Evolutionary conservation across 2,888 invertebrate species (phyloP), one percentile per base, ranked within the genome.

Genomic region (Ditula angustiorana): DNA sequence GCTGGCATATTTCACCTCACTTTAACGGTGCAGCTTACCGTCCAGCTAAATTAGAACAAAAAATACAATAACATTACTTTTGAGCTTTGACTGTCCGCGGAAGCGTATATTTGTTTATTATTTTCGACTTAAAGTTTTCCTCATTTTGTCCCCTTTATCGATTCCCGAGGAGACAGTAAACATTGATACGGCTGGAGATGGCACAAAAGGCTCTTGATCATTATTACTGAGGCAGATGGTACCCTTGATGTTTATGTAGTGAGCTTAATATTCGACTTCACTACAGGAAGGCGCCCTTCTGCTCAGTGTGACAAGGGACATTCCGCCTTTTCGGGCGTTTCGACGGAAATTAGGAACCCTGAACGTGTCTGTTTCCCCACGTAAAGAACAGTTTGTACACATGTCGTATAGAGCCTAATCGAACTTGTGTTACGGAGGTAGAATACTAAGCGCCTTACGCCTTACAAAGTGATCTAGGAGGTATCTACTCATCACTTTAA

Each of bases 1-100:
- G 58, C 55, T 52, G 58, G 16, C 28, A 59, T 61, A 61, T 57
- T 61, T 61, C 28, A 57, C 61, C 62, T 56, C 52, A 60, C 33
- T 35, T 56, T 57, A 61, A 52, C 46, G n/a, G 57, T 49, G 19
- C 33, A 66, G 57, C 33, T 59, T 59, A 58, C 44, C 46, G 41
- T 37, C 37, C 28, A 23, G 21, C 50, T 24, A 63, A 56, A 63
- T 58, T 26, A 52, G 33, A 46, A 21, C 16, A 21, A 44, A 52
- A 52, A 58, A n/a, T 26, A 56, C 35, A 33, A 53, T 23, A 13
- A 23, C 26, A 10, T 41, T 35, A 60, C 41, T 33, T 35, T 26
- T 35, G 8, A 11, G 44, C 28, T 21, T 61, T 30, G 23, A 35
- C 28, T 30, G 37, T 28, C 35, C 19, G 16, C 23, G n/a, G 26